Evolutionary conservation across 2,797 vertebrate species (phyloP).

Genomic region (Lepus townsendii): DNA sequence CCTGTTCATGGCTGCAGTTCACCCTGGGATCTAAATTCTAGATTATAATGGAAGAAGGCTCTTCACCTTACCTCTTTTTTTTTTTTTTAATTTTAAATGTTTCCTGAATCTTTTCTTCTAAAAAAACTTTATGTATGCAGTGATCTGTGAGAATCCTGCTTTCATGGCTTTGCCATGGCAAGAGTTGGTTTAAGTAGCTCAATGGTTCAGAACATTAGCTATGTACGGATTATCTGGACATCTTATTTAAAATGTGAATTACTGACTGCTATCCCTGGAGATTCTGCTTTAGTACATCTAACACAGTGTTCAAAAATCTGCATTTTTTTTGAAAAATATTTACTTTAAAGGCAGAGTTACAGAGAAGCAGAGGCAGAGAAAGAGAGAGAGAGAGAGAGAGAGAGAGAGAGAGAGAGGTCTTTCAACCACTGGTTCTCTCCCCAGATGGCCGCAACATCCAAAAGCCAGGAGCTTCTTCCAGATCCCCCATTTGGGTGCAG

Average conservation of each 20-base stretch:
- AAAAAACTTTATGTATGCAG: neutral
- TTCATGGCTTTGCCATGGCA: slow-evolving; percentile 4
- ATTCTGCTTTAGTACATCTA: neutral
- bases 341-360: no score
- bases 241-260: slow-evolving; percentile 9
- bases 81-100: slow-evolving; percentile 42
- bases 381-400: no score
- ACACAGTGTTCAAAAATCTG: neutral
- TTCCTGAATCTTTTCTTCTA: neutral
- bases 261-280: neutral
- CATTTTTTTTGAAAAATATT: no score
- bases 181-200: slow-evolving; percentile 35
- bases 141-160: slow-evolving; percentile 17
- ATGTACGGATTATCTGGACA: neutral
- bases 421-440: no score
- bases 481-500: no score
- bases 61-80: slow-evolving; percentile 4
- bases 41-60: neutral
- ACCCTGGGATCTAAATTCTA: neutral
- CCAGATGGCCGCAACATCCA: no score
- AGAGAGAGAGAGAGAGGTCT: no score
- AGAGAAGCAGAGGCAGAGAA: no score
- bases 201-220: slow-evolving; percentile 20
- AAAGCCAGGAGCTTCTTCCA: no score
- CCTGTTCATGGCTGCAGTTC: neutral